Percentiles rank a stretch among this genome's conserved stretches.
Evolutionary conservation across 2,888 invertebrate genomes (phyloP).

Genomic region (Auanema sp.): DNA sequence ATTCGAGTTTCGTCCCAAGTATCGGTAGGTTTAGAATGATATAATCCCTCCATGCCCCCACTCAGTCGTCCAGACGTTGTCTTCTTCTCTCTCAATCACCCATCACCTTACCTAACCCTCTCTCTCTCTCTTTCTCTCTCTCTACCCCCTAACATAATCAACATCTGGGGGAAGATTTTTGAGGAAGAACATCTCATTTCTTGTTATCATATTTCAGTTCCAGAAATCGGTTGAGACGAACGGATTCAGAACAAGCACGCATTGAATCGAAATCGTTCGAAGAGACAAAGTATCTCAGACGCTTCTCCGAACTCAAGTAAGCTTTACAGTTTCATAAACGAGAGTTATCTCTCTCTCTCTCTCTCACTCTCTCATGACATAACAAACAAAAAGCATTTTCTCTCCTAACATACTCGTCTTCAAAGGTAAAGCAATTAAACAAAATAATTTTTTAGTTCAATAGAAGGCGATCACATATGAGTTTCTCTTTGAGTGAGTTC

Average conservation of each 20-base stretch:
- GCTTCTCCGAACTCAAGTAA: conserved; percentile 46
- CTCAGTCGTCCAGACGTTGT: not conserved
- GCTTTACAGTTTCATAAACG: conserved; percentile 10
- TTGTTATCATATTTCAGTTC: conserved; percentile 7
- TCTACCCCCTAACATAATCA: not conserved
- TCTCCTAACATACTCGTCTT: no score
- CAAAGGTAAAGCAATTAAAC: no score
- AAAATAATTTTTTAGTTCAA: no score
- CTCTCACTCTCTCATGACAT: not conserved
- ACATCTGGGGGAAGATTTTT: not conserved
- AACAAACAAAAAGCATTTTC: not conserved
- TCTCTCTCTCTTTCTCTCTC: not conserved
- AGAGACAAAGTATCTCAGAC: conserved; percentile 43
- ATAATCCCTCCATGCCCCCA: not conserved
- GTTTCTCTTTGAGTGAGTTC: conserved; percentile 7
- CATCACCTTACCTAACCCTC: not conserved
- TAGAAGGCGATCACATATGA: not conserved
- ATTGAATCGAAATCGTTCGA: conserved; percentile 43
- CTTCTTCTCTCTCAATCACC: not conserved
- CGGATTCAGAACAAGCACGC: conserved; percentile 33
- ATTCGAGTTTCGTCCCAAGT: conserved; percentile 37
- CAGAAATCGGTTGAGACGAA: conserved; percentile 41
- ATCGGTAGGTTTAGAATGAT: conserved; percentile 21
- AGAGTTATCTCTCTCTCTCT: not conserved
- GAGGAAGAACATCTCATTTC: not conserved